phyloP scores from a whole-genome alignment of 2,888 invertebrate genomes.

The Spisula solida region DNA sequence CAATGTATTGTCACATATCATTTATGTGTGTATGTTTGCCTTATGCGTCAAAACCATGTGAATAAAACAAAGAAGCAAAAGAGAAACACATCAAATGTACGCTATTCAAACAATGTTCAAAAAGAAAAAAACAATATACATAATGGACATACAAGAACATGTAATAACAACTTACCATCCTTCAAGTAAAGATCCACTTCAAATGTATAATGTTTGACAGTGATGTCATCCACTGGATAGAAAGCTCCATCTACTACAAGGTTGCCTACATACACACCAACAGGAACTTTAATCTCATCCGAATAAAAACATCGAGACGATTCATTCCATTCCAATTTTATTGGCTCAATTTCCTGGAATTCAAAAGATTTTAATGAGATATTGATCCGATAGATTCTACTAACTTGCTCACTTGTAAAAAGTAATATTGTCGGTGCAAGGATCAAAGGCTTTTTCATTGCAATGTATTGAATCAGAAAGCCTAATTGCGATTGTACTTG shows the following conservation, averaged over 20 bases:
- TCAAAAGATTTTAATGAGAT: neutral
- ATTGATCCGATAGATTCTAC: neutral
- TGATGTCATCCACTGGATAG: constrained; percentile 80
- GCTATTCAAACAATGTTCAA: too few species aligned
- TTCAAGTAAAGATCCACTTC: constrained; percentile 81
- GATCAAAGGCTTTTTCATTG: neutral
- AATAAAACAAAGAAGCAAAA: too few species aligned
- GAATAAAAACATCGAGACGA: constrained; percentile 76
- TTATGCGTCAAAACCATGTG: too few species aligned
- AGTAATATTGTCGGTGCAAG: neutral
- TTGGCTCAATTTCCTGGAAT: constrained; percentile 75
- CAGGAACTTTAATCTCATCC: constrained; percentile 75
- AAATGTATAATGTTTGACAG: constrained; percentile 81
- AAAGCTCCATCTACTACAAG: constrained; percentile 78
- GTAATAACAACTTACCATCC: constrained; percentile 73
- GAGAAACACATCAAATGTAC: too few species aligned
- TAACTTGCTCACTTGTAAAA: neutral
- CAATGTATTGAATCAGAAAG: neutral
- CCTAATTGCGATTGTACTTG: too few species aligned
- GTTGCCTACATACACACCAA: constrained; percentile 79
- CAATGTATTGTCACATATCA: too few species aligned
- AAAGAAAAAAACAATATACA: too few species aligned
- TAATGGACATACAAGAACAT: too few species aligned
- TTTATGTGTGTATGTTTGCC: too few species aligned
- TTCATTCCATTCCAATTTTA: constrained; percentile 78